Evolutionary conservation across 2,113 vertebrate species (phyloP).

Genomic region (Phocoena phocoena): DNA sequence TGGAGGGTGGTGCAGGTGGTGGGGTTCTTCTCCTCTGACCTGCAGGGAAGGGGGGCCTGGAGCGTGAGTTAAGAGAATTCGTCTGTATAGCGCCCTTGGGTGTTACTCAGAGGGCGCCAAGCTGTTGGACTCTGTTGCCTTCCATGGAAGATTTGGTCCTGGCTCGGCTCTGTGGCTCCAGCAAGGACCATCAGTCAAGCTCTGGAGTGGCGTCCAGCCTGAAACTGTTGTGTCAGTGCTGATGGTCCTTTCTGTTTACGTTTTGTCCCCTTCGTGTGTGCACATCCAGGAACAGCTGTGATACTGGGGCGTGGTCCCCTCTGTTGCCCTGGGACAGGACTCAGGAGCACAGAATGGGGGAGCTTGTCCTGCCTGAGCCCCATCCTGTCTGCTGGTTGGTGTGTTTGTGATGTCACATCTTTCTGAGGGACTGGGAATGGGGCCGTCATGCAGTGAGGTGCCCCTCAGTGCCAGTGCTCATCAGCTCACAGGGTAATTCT

Average conservation of each 20-base stretch:
- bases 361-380: too few species aligned
- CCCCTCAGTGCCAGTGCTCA: not conserved
- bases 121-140: not conserved
- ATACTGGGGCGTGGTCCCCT: not conserved
- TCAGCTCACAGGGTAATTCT: not conserved
- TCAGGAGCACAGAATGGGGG: not conserved
- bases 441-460: rapidly evolving
- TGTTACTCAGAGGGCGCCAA: not conserved
- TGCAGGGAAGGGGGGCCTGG: not conserved
- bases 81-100: not conserved
- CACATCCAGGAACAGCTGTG: not conserved
- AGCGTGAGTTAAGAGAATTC: not conserved
- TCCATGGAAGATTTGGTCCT: not conserved
- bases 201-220: too few species aligned
- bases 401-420: too few species aligned
- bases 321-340: not conserved
- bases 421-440: not conserved
- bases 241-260: not conserved
- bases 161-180: not conserved
- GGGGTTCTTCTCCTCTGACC: not conserved
- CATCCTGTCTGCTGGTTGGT: not conserved
- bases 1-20: not conserved
- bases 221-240: not conserved
- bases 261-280: not conserved
- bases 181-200: rapidly evolving